Evolutionary conservation across 2,797 vertebrate species (phyloP).

Genomic region (Bradypodion ventrale): DNA sequence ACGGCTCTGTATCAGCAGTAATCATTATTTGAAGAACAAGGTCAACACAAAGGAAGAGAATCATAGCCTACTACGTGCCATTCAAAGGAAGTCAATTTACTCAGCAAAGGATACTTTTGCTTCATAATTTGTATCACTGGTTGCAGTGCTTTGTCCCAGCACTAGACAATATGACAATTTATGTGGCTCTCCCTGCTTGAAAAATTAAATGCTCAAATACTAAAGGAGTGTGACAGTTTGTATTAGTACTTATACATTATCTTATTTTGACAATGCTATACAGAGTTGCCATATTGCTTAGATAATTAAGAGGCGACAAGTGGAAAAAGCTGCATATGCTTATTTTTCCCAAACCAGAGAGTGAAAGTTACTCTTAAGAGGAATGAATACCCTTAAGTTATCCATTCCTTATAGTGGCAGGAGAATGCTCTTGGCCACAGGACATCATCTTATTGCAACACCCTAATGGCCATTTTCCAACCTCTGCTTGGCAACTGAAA

Average conservation of each 20-base stretch:
- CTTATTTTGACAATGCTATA: not conserved
- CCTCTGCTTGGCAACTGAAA: too few species aligned
- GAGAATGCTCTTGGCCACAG: too few species aligned
- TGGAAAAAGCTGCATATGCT: too few species aligned
- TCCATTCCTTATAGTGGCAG: too few species aligned
- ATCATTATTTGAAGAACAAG: slow-evolving; percentile 16
- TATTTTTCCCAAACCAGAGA: too few species aligned
- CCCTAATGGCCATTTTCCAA: too few species aligned
- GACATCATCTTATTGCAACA: too few species aligned
- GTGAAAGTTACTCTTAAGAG: too few species aligned
- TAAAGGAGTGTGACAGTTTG: not conserved
- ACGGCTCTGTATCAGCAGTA: too few species aligned
- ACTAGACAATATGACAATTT: not conserved
- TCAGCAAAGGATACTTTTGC: not conserved
- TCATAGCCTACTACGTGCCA: slow-evolving; percentile 2
- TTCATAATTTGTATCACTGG: not conserved
- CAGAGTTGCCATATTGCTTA: too few species aligned
- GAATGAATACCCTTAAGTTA: too few species aligned
- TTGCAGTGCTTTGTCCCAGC: not conserved
- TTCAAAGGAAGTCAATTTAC: slow-evolving; percentile 3
- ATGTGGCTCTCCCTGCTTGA: not conserved
- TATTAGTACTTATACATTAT: not conserved
- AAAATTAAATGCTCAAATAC: not conserved
- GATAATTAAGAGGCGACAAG: too few species aligned
- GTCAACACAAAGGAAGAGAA: not conserved